A percentile compares a stretch with the other conserved stretches of the same genome.
These are phyloP conservation scores for Hemitrygon akajei DNA, from an alignment of 2,797 vertebrate species.

Conservation along the genomic window DNA sequence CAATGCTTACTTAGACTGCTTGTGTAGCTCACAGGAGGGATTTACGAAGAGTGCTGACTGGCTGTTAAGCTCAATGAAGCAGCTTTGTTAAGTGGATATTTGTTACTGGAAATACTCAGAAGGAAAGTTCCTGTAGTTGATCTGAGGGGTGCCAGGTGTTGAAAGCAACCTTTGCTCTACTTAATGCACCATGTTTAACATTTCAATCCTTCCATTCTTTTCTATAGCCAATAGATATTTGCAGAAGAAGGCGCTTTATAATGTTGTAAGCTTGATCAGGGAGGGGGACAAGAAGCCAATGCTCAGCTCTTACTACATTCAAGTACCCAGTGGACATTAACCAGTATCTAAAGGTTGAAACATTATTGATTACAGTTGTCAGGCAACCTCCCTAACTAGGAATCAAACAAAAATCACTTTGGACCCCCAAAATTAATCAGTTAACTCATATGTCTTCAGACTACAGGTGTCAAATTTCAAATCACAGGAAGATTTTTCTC, in stretches of 20 bases:
- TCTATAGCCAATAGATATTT: not conserved
- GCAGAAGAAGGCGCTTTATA: not conserved
- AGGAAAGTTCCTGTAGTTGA: not conserved
- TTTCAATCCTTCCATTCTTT: no score
- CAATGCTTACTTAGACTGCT: not conserved
- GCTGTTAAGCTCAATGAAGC: slow-evolving; percentile 1
- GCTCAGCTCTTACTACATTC: not conserved
- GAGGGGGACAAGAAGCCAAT: not conserved
- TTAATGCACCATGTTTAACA: no score
- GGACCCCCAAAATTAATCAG: not conserved
- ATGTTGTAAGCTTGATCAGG: not conserved
- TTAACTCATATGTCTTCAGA: not conserved
- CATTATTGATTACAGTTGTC: not conserved
- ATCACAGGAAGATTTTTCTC: not conserved
- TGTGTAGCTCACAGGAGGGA: not conserved
- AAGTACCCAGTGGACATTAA: not conserved
- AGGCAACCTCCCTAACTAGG: no score
- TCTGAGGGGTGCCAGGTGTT: not conserved
- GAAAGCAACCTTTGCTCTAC: not conserved
- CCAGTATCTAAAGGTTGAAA: not conserved
- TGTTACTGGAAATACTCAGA: slow-evolving; percentile 1
- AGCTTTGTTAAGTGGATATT: not conserved
- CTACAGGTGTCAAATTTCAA: not conserved
- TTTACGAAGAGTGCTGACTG: not conserved
- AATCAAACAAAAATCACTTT: not conserved